Percentiles rank a stretch among this genome's conserved stretches.
Conservation (phyloP, 1,140 invertebrate species). For the Acromyrmex heyeri region DNA sequence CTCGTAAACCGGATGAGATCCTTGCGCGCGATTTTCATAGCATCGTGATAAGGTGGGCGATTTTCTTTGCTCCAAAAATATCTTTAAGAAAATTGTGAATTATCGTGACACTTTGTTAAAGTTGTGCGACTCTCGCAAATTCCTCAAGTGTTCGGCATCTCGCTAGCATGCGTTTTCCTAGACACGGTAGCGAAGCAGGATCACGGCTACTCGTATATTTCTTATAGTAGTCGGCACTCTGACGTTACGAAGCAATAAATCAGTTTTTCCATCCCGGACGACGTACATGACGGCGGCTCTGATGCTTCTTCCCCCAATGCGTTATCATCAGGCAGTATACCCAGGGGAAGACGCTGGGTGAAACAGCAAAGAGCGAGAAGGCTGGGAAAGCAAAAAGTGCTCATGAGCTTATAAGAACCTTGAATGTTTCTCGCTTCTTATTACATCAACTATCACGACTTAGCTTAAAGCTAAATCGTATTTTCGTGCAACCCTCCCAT, state of each 20-base stretch:
- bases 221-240: conserved; percentile 48
- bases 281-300: conserved; percentile 61
- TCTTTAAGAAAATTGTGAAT: background rate
- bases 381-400: background rate
- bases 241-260: conserved; percentile 72
- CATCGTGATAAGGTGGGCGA: background rate
- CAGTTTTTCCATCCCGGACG: conserved; percentile 75
- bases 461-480: conserved; percentile 26
- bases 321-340: conserved; percentile 67
- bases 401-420: conserved; percentile 43
- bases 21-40: background rate
- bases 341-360: conserved; percentile 37
- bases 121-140: conserved; percentile 22
- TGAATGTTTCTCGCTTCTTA: conserved; percentile 45
- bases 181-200: background rate
- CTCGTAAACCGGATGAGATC: background rate
- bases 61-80: background rate
- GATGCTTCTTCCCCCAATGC: conserved; percentile 69
- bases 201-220: conserved; percentile 66
- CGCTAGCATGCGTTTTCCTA: conserved; percentile 33
- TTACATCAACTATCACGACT: background rate
- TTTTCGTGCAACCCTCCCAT: background rate
- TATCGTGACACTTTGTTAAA: conserved; percentile 23
- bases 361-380: conserved; percentile 34
- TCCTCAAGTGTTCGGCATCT: conserved; percentile 34